phyloP scores from a whole-genome alignment of 2,888 invertebrate genomes.

The Gerris lacustris region DNA sequence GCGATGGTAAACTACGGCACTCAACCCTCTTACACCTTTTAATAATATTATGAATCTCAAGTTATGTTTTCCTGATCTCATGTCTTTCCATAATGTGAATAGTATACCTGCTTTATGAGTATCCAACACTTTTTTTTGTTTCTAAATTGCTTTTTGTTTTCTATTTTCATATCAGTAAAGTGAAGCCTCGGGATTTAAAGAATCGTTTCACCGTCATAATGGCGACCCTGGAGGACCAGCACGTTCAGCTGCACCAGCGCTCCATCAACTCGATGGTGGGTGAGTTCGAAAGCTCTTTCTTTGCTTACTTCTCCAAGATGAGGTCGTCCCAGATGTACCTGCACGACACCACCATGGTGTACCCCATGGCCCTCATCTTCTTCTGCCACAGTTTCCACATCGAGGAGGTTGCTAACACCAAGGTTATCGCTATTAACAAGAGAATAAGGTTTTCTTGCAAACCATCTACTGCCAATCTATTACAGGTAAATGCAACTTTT shows the following conservation, averaged over 20 bases:
- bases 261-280: constrained; percentile 52
- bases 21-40: no score
- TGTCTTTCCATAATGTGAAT: no score
- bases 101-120: no score
- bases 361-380: constrained; percentile 69
- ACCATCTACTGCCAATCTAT: constrained; percentile 36
- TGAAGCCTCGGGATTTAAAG: not conserved
- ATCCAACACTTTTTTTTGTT: no score
- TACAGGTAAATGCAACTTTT: constrained; percentile 35
- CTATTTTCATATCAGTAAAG: not conserved
- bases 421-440: constrained; percentile 39
- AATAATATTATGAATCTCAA: no score
- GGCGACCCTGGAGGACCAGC: constrained; percentile 44
- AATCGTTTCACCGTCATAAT: not conserved
- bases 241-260: constrained; percentile 59
- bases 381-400: constrained; percentile 58
- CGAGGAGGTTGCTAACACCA: constrained; percentile 35
- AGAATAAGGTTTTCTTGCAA: constrained; percentile 39
- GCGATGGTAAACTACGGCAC: no score
- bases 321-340: constrained; percentile 44
- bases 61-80: no score
- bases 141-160: no score
- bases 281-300: constrained; percentile 49
- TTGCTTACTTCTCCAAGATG: constrained; percentile 67
- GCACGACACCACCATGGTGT: constrained; percentile 69